Percentiles rank a stretch among this genome's conserved stretches.
Evolutionary conservation across 2,888 invertebrate species (phyloP).

Genomic region (Eueremaeus valkanovi): DNA sequence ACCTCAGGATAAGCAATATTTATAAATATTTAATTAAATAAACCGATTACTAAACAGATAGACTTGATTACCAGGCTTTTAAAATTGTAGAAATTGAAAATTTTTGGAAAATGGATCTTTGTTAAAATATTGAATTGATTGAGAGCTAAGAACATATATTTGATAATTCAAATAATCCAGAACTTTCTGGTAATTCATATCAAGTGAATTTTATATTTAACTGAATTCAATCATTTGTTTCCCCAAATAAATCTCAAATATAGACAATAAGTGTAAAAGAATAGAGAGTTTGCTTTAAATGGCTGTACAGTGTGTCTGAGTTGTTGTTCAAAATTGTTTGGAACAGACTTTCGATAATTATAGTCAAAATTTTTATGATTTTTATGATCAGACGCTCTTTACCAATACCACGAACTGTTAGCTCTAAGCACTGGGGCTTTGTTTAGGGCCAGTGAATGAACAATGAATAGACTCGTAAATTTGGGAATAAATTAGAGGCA

Average conservation of each 20-base stretch:
- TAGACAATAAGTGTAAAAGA: too few relatives aligned
- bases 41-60: too few relatives aligned
- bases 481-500: background rate
- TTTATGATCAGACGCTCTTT: background rate
- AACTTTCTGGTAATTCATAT: background rate
- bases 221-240: too few relatives aligned
- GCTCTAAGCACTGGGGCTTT: background rate
- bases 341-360: constrained; percentile 6
- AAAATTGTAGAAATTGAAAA: background rate
- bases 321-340: constrained; percentile 8
- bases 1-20: too few relatives aligned
- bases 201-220: too few relatives aligned
- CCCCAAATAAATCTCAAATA: too few relatives aligned
- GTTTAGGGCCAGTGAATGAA: background rate
- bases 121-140: background rate
- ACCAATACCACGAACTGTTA: background rate
- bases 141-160: too few relatives aligned
- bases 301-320: background rate
- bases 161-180: background rate
- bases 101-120: background rate
- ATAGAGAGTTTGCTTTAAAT: too few relatives aligned
- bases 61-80: too few relatives aligned
- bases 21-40: too few relatives aligned
- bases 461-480: background rate
- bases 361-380: constrained; percentile 25